Percentiles rank a stretch among this genome's conserved stretches.
Evolutionary conservation across 1,140 invertebrate species (phyloP).

Genomic region (Notospermus geniculatus): DNA sequence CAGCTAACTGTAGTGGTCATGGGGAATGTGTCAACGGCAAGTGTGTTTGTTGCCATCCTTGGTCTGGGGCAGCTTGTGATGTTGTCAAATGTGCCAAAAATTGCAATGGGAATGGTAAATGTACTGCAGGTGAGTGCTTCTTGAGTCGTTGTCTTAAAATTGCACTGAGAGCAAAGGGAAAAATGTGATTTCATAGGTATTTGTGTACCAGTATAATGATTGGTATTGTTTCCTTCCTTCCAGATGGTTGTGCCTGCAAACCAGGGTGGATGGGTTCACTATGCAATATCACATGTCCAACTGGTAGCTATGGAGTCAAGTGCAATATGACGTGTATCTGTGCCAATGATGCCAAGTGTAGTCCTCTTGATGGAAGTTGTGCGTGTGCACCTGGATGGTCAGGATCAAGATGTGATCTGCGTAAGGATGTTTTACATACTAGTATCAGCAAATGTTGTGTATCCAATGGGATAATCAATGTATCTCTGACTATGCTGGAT

Average conservation of each 20-base stretch:
- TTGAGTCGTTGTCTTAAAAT: too few species aligned
- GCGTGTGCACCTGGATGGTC: constrained; percentile 20
- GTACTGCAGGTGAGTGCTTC: constrained; percentile 40
- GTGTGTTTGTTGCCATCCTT: constrained; percentile 46
- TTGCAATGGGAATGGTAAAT: constrained; percentile 45
- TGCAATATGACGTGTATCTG: constrained; percentile 17
- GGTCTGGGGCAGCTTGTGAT: constrained; percentile 43
- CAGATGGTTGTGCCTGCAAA: constrained; percentile 45
- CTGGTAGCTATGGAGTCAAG: not conserved
- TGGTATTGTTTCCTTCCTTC: too few species aligned
- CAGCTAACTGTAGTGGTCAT: constrained; percentile 38
- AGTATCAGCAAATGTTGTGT: too few species aligned
- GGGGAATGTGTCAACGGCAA: constrained; percentile 43
- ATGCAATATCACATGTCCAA: constrained; percentile 15
- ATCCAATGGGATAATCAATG: too few species aligned
- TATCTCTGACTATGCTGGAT: too few species aligned
- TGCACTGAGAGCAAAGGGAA: too few species aligned
- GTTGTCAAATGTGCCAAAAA: constrained; percentile 38
- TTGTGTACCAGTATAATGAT: too few species aligned
- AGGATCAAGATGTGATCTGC: constrained; percentile 17
- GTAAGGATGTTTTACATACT: too few species aligned
- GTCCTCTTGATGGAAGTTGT: constrained; percentile 18
- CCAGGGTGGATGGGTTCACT: constrained; percentile 34
- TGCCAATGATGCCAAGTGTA: constrained; percentile 16
- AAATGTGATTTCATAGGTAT: too few species aligned